Base-by-base conservation (phyloP, 2,888 invertebrate species). In the Seira musarum region DNA sequence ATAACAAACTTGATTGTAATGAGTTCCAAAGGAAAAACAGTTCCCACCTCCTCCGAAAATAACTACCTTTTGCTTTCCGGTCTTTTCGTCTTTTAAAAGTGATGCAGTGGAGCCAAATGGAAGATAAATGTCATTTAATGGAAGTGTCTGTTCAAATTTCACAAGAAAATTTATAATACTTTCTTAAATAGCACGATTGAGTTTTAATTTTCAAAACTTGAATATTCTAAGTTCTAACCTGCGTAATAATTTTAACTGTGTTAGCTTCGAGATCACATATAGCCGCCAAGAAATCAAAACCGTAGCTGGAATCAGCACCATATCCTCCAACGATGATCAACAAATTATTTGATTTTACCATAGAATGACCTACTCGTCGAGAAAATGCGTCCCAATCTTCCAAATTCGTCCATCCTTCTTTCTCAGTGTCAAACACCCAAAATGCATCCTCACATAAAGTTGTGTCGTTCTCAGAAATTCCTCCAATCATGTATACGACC, bases 21-120 rank as follows among this genome's bases (percentile, higher is more conserved):
- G 78, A n/a, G 85, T 83, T 30, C 86, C 86, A 76, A 86, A 86
- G 0, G 85, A 85, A 60, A 86, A 86, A 63, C 85, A 85, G 63
- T 85, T 85, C 21, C 85, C 86, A 17, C 86, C 86, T 17, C 86
- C 86, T 0, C 86, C 86, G 71, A 82, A 83, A 24, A 86, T 57
- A 0, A 84, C 46, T 8, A 85, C 64, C 22, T 81, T 81, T 24
- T 72, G 60, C 21, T 65, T 35, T 1, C 64, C 46, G 17, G 73
- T 57, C 21, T 57, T 66, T 46, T 77, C 68, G 25, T 81, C 81
- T 19, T 71, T 63, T 22, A 67, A 25, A 8, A 83, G 19, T 22
- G 75, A 80, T 5, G 83, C 71, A 1, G 83, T 80, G 60, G 84
- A 85, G 19, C 84, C 86, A 81, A 85, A 86, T 8, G 86, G 85